Base-by-base conservation (phyloP, 2,797 vertebrate species). In the Eremophila alpestris region DNA sequence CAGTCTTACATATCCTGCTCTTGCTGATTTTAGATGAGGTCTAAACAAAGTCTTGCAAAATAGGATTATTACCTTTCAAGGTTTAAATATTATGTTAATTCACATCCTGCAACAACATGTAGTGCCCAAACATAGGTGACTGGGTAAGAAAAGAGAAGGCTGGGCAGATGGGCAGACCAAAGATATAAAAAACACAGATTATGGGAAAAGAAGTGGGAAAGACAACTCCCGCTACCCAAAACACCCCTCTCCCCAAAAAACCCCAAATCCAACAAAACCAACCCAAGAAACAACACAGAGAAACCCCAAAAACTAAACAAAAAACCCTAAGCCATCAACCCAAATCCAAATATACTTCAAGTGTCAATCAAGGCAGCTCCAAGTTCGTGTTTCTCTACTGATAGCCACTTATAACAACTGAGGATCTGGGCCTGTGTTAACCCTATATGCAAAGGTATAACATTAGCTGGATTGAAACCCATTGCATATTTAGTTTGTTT, bases 171-270 rank as follows among this genome's bases (percentile, higher is more conserved):
- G 10, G 19, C 8, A 73, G 38, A 71, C 12, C 45, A 56, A 74
- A 78, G 22, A 67, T 55, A 63, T 36, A 34, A 54, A 75, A 63
- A n/a, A 0, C 16, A 52, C 4, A 51, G 59, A 24, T 51, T n/a
- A 62, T 38, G 16, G 24, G 16, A 54, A 74, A 94, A 82, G 2
- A 36, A 87, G 34, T 19, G 32, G 4, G 11, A 74, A 87, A 63
- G 29, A 51, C 5, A 36, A 9, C 3, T 20, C 0, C 6, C 5
- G 5, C 1, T 0, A 0, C 6, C 6, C 7, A 11, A 22, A 30
- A 29, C 43, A 43, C 43, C 43, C 43, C 17, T 6, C 20, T 21
- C 6, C 23, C 10, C 22, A 78, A 79, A 46, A 36, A n/a, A 15
- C 34, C 41, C 41, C 41, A 27, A 20, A 49, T 10, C 9, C 12